Base-by-base conservation (phyloP, 2,888 invertebrate genomes). In the Epiblema foenella region DNA sequence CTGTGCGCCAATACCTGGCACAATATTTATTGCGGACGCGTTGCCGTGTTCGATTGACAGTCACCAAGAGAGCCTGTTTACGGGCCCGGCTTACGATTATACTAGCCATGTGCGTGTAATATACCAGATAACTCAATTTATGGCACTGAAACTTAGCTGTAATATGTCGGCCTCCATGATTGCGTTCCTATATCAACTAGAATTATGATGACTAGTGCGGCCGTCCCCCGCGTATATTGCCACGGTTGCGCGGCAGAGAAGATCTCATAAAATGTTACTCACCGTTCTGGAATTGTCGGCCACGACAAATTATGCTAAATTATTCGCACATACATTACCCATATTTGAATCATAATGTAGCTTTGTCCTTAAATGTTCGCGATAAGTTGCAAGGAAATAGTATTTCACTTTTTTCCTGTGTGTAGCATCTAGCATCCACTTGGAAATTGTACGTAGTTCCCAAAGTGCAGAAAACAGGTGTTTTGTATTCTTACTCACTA, bases 71-170 rank as follows among this genome's bases (percentile, higher is more conserved):
- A 83, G 74, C 78, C 83, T 84, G 85, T 86, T 85, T 85, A 86
- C 83, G 79, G 81, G 79, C 74, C 76, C 77, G 73, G 74, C 75
- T 77, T 75, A 81, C 78, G 83, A 85, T 86, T 88, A 88, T 83
- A 83, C 80, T 82, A 83, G 81, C 83, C 82, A 79, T 81, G 81
- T 76, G 83, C 80, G 82, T 82, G 86, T 87, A 87, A 88, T 88
- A 87, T 87, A 20, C 84, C 79, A 84, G 86, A 89, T 88, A 87
- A 85, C 87, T 88, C 83, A 84, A 85, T 88, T 86, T 86, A 87
- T 85, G 84, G 84, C 81, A 81, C 81, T 82, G 81, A 82, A 85
- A 81, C 79, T 81, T 77, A 76, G 77, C 78, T 78, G 78, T 65
- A 59, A 39, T 66, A 18, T 80, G 82, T 83, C 83, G 81, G 78